phyloP scores from a whole-genome alignment of 2,888 invertebrate genomes.

The Orthosia gothica region DNA sequence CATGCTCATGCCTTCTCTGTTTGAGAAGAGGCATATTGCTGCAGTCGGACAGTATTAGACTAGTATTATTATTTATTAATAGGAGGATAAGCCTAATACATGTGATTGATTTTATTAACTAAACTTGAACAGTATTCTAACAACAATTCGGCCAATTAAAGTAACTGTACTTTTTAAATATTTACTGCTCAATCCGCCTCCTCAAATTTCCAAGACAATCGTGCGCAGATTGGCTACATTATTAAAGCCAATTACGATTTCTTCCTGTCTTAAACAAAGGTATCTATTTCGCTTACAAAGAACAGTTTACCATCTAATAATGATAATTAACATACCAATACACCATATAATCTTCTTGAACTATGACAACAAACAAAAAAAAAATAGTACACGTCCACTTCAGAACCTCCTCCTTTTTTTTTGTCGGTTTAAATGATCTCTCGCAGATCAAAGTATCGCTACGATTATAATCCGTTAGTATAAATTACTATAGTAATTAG shows the following conservation, averaged over 20 bases:
- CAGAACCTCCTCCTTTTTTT: neutral
- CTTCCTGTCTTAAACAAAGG: neutral
- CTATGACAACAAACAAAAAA: constrained; percentile 53
- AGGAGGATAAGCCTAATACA: no score
- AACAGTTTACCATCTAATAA: constrained; percentile 35
- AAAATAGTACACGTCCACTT: neutral
- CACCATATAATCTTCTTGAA: constrained; percentile 45
- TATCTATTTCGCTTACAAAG: constrained; percentile 19
- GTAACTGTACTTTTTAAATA: neutral
- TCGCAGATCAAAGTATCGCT: constrained; percentile 57
- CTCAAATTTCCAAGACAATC: constrained; percentile 7
- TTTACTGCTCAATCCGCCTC: neutral
- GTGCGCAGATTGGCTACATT: constrained; percentile 8
- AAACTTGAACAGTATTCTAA: neutral
- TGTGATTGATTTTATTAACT: neutral
- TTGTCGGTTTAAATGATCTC: constrained; percentile 28
- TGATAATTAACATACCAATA: constrained; percentile 54
- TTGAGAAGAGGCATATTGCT: no score
- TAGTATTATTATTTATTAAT: no score
- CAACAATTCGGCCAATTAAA: neutral
- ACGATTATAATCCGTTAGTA: constrained; percentile 62
- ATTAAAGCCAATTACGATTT: constrained; percentile 26
- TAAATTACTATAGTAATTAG: constrained; percentile 64
- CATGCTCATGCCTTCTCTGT: no score
- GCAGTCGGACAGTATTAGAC: no score